Evolutionary conservation across 2,797 vertebrate species (phyloP), one percentile per base, ranked within the genome.

Genomic region (Oryzias sinensis): DNA sequence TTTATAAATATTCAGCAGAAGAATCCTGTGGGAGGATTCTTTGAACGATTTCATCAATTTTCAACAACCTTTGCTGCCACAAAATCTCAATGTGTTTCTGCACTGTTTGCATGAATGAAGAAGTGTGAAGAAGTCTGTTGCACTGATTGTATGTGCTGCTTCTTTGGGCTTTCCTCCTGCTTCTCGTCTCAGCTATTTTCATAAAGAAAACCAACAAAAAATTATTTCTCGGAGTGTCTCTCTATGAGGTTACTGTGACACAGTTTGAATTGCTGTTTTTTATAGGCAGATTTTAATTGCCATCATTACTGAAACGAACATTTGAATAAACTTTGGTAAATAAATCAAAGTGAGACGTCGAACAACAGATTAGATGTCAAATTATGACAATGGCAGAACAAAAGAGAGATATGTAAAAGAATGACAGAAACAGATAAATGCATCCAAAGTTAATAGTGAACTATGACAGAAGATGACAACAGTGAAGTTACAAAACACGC

Each of bases 41-140:
- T 13, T 6, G 16, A 13, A 20, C 40, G 16, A 13, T 29, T 43
- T 27, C 43, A 16, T 42, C 11, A 9, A 13, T 7, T 44, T 2
- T 48, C 27, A 59, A 42, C 46, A 62, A 57, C 20, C 24, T 55
- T 46, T 50, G 44, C 17, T 14, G 47, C 14, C 17, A 58, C 49
- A 41, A 43, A 6, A 14, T 57, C 9, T 46, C 45, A 48, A 43
- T 5, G 40, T 18, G 44, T 47, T 42, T 25, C 25, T 20, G 6
- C 20, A 9, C 20, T 29, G 22, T 48, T 17, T 53, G 37, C 18
- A 17, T 65, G 54, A 45, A 29, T 45, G 33, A 62, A 71, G 62
- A 53, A 49, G 24, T 20, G 45, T 53, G 56, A 44, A 22, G 24
- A 59, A 50, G 37, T 29, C 6, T 24, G 4, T 41, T 63, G 47